Base-by-base conservation (phyloP, 2,797 vertebrate species). In the Acanthopagrus latus region DNA sequence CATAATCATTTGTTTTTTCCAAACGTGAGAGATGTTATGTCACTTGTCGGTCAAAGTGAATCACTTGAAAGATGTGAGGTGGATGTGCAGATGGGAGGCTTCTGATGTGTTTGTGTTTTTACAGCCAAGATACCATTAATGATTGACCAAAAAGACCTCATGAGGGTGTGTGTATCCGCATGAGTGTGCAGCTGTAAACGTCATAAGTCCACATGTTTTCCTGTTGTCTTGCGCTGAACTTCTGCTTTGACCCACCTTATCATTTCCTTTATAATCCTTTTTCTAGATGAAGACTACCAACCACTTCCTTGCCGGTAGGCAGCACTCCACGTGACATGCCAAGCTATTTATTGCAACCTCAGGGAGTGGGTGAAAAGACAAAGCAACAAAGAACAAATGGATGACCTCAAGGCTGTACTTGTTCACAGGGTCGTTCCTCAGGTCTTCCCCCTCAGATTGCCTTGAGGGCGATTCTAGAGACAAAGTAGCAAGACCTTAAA, bases 261-360 rank as follows among this genome's bases (percentile, higher is more conserved):
- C 81, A 66, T 76, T 64, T 74, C 69, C 55, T 74, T 16, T 72
- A 80, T 84, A 87, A 71, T 87, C 76, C 70, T 83, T 79, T 33
- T 76, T 58, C 58, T 78, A 66, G 80, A 85, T 82, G 79, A 81
- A 74, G 76, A 84, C 58, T 56, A 67, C 72, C 66, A 72, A 68
- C 67, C 66, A 70, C 76, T 81, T 78, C 46, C 57, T 56, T 44
- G 56, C 60, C 57, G 48, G 79, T 55, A 81, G 72, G 74, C 51
- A 75, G 62, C 12, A 9, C 57, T 58, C 71, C 71, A 20, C 63
- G 64, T 51, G 76, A 76, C 82, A 57, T 5, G 23, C 62, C 51
- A 56, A 46, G 77, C 65, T 87, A 88, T 33, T 85, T 81, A 83
- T 83, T 86, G 77, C 51, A 78, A 76, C 80, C 80, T 50, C 51